These are phyloP conservation scores for Reticulitermes speratus DNA, from an alignment of 1,140 invertebrate genomes.

Conservation along the genomic window DNA sequence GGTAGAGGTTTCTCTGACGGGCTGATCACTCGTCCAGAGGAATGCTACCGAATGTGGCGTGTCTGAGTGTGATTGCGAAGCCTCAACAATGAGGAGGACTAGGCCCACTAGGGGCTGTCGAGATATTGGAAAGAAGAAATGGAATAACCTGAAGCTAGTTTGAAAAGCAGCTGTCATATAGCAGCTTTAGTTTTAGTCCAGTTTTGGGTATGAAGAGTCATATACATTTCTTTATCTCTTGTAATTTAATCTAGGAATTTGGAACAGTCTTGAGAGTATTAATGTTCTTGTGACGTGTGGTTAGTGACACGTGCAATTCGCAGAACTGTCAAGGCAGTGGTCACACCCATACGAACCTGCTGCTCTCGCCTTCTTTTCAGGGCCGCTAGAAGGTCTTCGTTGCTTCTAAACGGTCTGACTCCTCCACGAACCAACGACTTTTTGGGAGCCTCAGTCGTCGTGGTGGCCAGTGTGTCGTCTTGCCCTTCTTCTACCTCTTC, in stretches of 20 bases:
- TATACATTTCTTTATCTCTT: no score
- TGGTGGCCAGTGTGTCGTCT: slow-evolving; percentile 46
- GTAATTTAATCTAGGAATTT: not conserved
- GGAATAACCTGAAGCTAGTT: no score
- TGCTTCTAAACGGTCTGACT: slow-evolving; percentile 67
- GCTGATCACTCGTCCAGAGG: no score
- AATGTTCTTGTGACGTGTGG: not conserved
- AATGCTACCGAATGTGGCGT: no score
- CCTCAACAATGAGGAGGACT: no score
- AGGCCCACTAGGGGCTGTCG: no score
- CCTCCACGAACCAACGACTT: slow-evolving; percentile 55
- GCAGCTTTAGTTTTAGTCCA: no score
- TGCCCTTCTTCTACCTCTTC: slow-evolving; percentile 50
- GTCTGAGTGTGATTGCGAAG: no score
- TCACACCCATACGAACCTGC: slow-evolving; percentile 30
- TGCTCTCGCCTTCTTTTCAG: slow-evolving; percentile 64
- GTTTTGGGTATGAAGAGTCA: no score
- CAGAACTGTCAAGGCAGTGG: not conserved
- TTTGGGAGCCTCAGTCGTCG: slow-evolving; percentile 66
- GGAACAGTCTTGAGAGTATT: not conserved
- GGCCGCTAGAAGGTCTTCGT: slow-evolving; percentile 67
- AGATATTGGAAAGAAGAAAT: no score
- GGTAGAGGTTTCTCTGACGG: no score
- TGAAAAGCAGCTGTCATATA: no score
- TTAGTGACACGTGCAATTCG: not conserved